Evolutionary conservation across 2,888 invertebrate genomes (phyloP).

Genomic region (Desoria tigrina): DNA sequence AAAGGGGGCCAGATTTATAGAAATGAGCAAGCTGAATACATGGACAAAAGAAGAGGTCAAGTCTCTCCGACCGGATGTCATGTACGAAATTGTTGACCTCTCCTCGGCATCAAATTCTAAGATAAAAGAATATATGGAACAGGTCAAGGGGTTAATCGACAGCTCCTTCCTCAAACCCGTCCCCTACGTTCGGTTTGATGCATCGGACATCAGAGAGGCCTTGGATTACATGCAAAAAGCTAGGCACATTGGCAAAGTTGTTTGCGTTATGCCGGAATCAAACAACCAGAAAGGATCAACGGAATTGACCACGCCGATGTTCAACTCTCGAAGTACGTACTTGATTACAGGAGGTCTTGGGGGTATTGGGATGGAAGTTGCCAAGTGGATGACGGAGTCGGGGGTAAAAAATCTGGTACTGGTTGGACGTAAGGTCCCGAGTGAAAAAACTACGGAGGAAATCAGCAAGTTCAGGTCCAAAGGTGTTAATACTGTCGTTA

Average conservation of each 20-base stretch:
- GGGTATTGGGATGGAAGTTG: conserved; percentile 17
- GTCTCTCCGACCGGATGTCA: conserved; percentile 24
- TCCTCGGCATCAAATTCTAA: conserved; percentile 12
- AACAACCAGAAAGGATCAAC: conserved; percentile 1
- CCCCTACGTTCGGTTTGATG: conserved; percentile 26
- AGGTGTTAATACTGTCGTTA: neutral
- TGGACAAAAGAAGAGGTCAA: conserved; percentile 31
- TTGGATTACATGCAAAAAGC: conserved; percentile 30
- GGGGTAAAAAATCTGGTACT: conserved; percentile 22
- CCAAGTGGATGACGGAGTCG: conserved; percentile 12
- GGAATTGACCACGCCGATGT: conserved; percentile 22
- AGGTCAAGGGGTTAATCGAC: neutral
- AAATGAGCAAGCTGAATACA: conserved; percentile 35
- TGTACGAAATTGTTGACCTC: conserved; percentile 30
- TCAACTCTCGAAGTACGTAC: conserved; percentile 33
- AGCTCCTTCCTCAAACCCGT: conserved; percentile 7
- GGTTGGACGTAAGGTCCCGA: conserved; percentile 14
- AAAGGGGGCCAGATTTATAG: conserved; percentile 24
- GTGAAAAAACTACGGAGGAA: neutral
- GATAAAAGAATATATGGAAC: neutral
- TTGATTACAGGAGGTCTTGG: conserved; percentile 35
- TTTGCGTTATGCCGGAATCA: conserved; percentile 33
- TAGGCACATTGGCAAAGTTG: conserved; percentile 36
- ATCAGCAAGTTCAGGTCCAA: conserved; percentile 14
- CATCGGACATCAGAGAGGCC: conserved; percentile 21